Percentiles rank a stretch among this genome's conserved stretches.
phyloP scores from a whole-genome alignment of 2,113 vertebrate genomes.

The Nothobranchius furzeri region DNA sequence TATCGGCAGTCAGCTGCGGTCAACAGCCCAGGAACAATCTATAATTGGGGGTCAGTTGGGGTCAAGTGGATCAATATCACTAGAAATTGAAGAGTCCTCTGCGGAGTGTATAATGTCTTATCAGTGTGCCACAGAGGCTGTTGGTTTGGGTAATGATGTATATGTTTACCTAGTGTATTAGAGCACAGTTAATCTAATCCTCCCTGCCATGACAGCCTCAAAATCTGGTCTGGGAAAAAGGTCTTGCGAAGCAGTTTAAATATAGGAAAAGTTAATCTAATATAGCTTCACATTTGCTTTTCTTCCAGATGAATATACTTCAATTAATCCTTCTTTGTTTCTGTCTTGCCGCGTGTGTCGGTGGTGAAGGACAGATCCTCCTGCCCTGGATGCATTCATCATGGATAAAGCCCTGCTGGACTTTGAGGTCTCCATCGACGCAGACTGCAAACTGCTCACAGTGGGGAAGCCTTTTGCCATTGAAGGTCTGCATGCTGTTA shows the following conservation, averaged over 20 bases:
- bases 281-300: constrained; percentile 6
- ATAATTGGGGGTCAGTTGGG: constrained; percentile 68
- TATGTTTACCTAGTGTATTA: constrained; percentile 67
- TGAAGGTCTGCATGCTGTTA: constrained; percentile 82
- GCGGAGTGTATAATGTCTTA: constrained; percentile 57
- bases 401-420: constrained; percentile 99
- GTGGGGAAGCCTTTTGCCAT: constrained; percentile 98
- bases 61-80: constrained; percentile 68
- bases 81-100: constrained; percentile 41
- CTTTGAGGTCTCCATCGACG: constrained; percentile 96
- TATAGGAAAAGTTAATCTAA: constrained; percentile 32
- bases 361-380: constrained; percentile 86
- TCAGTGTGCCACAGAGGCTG: constrained; percentile 57
- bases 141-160: constrained; percentile 67
- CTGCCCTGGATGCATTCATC: constrained; percentile 94
- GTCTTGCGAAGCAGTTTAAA: background rate
- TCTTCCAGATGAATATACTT: constrained; percentile 12
- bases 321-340: constrained; percentile 47
- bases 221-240: constrained; percentile 5
- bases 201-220: constrained; percentile 21
- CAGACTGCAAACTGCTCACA: constrained; percentile 93
- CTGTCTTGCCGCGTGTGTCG: constrained; percentile 50
- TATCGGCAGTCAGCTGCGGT: constrained; percentile 14
- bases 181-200: constrained; percentile 62
- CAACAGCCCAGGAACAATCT: constrained; percentile 31